A percentile compares a stretch with the other conserved stretches of the same genome.
Conservation (phyloP, 2,113 vertebrate species). For the Corythornis cristatus region DNA sequence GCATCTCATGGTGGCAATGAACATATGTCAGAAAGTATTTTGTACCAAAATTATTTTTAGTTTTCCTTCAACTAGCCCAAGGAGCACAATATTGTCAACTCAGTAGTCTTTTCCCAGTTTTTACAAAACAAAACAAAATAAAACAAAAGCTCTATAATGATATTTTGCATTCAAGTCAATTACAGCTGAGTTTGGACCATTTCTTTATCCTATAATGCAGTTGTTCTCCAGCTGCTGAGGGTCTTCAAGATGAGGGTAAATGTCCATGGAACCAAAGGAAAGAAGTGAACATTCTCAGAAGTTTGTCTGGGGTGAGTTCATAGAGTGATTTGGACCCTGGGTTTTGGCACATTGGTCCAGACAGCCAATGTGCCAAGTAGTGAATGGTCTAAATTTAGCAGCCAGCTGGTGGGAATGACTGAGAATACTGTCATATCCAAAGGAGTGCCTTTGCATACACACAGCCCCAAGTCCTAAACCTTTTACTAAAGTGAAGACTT, state of each 20-base stretch:
- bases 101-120: neutral
- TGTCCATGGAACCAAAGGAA: neutral
- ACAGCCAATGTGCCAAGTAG: fast-evolving
- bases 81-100: neutral
- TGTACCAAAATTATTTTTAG: neutral
- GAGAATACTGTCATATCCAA: neutral
- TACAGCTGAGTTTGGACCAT: neutral
- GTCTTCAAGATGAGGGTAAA: neutral
- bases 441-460: neutral
- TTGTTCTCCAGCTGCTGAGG: neutral
- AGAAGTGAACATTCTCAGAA: neutral
- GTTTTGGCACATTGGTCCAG: neutral
- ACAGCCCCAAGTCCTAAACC: neutral
- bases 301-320: neutral
- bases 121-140: no score
- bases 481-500: neutral
- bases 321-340: neutral
- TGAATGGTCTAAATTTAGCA: neutral
- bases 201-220: neutral
- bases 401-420: neutral
- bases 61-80: neutral
- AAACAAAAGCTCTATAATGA: no score
- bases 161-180: neutral
- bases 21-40: neutral
- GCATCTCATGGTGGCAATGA: fast-evolving